Evolutionary conservation across 1,140 invertebrate genomes (phyloP), one percentile per base, ranked within the genome.

Genomic region (Vanessa atalanta): DNA sequence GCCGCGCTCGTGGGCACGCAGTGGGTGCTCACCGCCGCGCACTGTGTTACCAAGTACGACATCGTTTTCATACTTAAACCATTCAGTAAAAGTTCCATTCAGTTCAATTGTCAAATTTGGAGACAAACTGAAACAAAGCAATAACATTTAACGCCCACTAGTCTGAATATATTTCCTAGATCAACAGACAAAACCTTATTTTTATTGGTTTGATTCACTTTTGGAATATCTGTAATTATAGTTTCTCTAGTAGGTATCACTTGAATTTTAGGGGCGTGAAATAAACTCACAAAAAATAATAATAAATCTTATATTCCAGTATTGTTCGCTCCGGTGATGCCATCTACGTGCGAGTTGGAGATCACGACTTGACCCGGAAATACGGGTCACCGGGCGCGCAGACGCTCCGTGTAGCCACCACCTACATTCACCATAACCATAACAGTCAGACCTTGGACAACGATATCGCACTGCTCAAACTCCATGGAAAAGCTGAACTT

Each of bases 371-470:
- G 70, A 97, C 97, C 2, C 91, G 96, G 13, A 97, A 97, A 84
- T 97, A 97, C 79, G 97, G 97, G 15, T 97, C 96, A 77, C 96
- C 97, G 0, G 96, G 96, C 3, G 97, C 97, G 0, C 97, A 98
- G 91, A 98, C 97, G 0, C 93, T 98, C 15, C 93, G 97, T 20
- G 97, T 98, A 7, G 96, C 96, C 26, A 98, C 97, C 15, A 98
- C 98, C 0, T 99, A 99, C 88, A 98, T 99, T 61, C 98, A 99
- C 88, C 98, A 98, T 81, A 98, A 99, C 90, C 98, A 99, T 93
- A 98, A 99, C 88, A 98, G 97, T 76, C 97, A 98, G 90, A 99
- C 98, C 0, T 93, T 99, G 75, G 98, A 99, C 86, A 99, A 99
- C 84, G 98, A 99, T 85, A 98, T 99, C 77, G 98, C 98, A 0